Evolutionary conservation across 2,113 vertebrate species (phyloP).

Genomic region (Odocoileus virginianus): DNA sequence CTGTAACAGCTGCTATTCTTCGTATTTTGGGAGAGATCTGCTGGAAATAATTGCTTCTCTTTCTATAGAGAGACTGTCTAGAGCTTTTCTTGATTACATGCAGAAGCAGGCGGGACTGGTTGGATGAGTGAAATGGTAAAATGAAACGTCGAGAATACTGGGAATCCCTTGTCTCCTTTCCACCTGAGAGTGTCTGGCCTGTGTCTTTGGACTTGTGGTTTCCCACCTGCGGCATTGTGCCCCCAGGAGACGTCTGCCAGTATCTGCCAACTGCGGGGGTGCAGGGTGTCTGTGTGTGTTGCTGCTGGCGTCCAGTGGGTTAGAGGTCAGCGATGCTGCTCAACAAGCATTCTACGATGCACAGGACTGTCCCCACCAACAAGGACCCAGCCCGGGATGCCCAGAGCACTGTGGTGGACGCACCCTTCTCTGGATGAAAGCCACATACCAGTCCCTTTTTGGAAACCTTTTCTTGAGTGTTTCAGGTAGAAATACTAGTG

Average conservation of each 20-base stretch:
- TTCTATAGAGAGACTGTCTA: background rate
- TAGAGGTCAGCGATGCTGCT: background rate
- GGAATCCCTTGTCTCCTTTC: background rate
- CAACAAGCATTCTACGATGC: accelerated
- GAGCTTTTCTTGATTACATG: background rate
- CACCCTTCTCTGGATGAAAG: too few relatives aligned
- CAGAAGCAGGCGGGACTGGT: background rate
- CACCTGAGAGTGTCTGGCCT: accelerated
- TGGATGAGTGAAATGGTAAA: background rate
- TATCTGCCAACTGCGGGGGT: background rate
- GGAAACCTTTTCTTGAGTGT: background rate
- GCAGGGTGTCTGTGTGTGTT: background rate
- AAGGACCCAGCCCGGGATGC: accelerated
- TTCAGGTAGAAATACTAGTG: background rate
- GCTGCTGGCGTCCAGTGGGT: background rate
- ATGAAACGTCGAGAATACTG: accelerated
- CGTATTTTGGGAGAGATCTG: background rate
- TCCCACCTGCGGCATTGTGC: background rate
- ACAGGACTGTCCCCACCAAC: accelerated
- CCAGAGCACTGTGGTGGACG: accelerated
- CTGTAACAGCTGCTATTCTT: background rate
- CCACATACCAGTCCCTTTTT: background rate
- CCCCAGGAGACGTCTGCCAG: background rate
- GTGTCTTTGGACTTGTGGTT: background rate
- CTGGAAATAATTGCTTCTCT: background rate